These are phyloP conservation scores for Cyprichromis sp. DNA, from an alignment of 2,113 vertebrate genomes.

Conservation along the genomic window DNA sequence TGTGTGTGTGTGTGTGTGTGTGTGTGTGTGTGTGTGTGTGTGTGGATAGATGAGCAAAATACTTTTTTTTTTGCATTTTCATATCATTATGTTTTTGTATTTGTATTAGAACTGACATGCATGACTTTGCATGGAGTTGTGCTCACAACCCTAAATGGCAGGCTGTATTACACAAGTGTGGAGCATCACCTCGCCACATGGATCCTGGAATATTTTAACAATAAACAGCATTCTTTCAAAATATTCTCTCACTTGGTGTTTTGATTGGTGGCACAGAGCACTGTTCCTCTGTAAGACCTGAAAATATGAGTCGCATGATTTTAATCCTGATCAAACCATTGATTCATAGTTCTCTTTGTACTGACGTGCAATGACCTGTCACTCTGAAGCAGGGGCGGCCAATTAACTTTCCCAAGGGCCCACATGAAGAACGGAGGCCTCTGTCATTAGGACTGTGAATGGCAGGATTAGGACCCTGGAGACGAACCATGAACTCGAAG, in stretches of 20 bases:
- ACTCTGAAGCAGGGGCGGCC: background rate
- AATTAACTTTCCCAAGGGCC: background rate
- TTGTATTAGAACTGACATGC: background rate
- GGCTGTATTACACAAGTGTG: background rate
- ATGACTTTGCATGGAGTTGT: background rate
- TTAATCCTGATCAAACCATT: background rate
- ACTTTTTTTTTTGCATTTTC: no score
- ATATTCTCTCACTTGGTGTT: background rate
- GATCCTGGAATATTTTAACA: background rate
- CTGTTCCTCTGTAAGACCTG: fast-evolving
- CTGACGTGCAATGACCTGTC: background rate
- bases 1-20: background rate
- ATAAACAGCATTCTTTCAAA: background rate
- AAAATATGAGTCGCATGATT: background rate
- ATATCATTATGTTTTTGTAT: background rate
- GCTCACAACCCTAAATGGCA: background rate
- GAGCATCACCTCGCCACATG: background rate
- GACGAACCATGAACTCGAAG: no score
- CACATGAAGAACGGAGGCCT: background rate
- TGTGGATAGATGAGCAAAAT: no score
- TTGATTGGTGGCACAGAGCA: background rate
- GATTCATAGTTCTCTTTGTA: background rate
- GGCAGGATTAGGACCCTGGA: background rate
- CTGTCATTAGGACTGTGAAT: background rate
- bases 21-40: background rate